Conservation (phyloP, 2,888 invertebrate genomes). For the Cephus runcator region DNA sequence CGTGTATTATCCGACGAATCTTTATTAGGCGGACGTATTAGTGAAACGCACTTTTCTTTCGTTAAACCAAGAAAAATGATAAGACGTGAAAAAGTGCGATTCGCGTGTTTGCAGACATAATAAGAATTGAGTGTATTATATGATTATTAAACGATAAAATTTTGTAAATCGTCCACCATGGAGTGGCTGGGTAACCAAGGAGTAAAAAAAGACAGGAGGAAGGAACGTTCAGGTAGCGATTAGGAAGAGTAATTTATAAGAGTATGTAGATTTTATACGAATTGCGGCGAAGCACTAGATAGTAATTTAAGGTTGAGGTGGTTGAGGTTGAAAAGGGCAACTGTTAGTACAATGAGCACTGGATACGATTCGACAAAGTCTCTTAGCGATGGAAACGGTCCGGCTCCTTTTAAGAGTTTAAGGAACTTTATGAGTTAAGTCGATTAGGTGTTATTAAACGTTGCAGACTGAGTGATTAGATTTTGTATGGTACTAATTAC, state of each 20-base stretch:
- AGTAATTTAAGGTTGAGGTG: too few relatives aligned
- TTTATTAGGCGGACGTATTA: too few relatives aligned
- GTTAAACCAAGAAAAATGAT: too few relatives aligned
- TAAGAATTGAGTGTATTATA: too few relatives aligned
- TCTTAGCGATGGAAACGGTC: conserved; percentile 32
- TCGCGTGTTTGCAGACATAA: too few relatives aligned
- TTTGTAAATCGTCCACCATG: too few relatives aligned
- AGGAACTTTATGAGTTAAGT: conserved; percentile 27
- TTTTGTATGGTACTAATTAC: conserved; percentile 32
- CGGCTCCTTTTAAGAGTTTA: conserved; percentile 42
- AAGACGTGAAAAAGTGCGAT: too few relatives aligned
- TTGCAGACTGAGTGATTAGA: conserved; percentile 34
- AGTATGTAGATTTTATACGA: conserved; percentile 45
- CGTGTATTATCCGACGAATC: too few relatives aligned
- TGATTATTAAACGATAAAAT: too few relatives aligned
- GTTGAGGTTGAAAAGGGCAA: conserved; percentile 34
- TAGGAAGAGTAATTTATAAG: conserved; percentile 16
- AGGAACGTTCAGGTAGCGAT: conserved; percentile 12
- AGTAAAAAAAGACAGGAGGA: background rate
- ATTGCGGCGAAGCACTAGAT: conserved; percentile 25
- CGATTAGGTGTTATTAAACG: conserved; percentile 33
- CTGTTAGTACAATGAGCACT: conserved; percentile 48
- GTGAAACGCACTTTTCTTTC: too few relatives aligned
- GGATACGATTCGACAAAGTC: conserved; percentile 38
- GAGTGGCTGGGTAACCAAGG: too few relatives aligned